These are phyloP conservation scores for Eupeodes latifasciatus DNA, from an alignment of 2,888 invertebrate species.

Conservation along the genomic window DNA sequence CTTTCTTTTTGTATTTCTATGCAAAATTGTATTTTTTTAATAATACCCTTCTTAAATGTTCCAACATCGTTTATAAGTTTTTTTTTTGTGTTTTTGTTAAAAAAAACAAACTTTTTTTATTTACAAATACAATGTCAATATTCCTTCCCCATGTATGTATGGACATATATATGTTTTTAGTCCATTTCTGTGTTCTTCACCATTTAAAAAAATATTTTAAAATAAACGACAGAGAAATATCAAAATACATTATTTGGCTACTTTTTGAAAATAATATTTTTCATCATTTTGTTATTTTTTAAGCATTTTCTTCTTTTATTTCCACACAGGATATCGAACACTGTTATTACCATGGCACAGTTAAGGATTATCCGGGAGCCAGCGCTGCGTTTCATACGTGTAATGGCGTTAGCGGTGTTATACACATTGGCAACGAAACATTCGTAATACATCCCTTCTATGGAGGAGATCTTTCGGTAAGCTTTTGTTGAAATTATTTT, in stretches of 20 bases:
- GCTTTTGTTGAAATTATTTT: constrained; percentile 81
- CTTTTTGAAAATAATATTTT: constrained; percentile 43
- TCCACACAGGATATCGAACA: constrained; percentile 95
- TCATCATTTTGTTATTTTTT: constrained; percentile 47
- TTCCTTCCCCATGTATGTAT: not conserved
- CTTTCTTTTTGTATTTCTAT: constrained; percentile 12
- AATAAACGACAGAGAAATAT: constrained; percentile 45
- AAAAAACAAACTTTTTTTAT: not conserved
- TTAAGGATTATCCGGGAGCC: constrained; percentile 98
- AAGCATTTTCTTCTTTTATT: constrained; percentile 27
- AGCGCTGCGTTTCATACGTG: constrained; percentile 99
- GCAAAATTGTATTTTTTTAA: constrained; percentile 56
- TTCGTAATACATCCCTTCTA: constrained; percentile 99
- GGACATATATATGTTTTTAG: constrained; percentile 36
- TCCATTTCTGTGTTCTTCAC: constrained; percentile 24
- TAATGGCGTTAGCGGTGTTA: constrained; percentile 98
- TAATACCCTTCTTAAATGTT: constrained; percentile 19
- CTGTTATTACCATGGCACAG: constrained; percentile 99
- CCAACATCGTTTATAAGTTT: constrained; percentile 28
- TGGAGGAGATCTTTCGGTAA: constrained; percentile 98
- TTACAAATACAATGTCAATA: no score
- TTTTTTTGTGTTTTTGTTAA: constrained; percentile 38
- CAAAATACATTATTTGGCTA: constrained; percentile 39
- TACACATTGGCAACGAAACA: constrained; percentile 98
- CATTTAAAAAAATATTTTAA: constrained; percentile 38